Base-by-base conservation (phyloP, 2,888 invertebrate species). In the Drosophila neutralis region DNA sequence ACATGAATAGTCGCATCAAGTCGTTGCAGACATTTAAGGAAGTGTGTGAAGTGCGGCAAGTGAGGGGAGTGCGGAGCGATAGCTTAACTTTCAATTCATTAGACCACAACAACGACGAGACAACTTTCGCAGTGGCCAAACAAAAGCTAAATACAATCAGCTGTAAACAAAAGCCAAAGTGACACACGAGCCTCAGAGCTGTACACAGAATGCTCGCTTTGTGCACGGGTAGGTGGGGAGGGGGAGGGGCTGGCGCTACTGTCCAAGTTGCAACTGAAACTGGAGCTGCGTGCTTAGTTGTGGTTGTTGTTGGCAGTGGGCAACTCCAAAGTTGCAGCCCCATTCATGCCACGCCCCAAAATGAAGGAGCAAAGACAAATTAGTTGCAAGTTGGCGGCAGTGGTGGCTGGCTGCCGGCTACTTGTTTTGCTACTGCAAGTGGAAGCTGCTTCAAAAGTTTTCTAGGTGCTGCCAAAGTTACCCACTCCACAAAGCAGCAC, bases 121-220 rank as follows among this genome's bases (percentile, higher is more conserved):
- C 80, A 85, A 86, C 82, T 85, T 82, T 76, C 38, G 66, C 71
- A 67, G 54, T 78, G 84, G 73, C 70, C 81, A 83, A 83, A 84
- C 85, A 84, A 85, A 81, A 73, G 83, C 84, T 81, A 83, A 84
- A 86, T 80, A 80, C 86, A 84, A 86, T 84, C 83, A 76, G 82
- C 70, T 83, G 86, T 85, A 83, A 84, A 84, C 86, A 86, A 84
- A 84, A 69, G 84, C 78, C 76, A 76, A 78, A 78, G 64, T 77
- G 80, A 77, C 79, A 76, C 79, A 80, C 77, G 71, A 76, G 76
- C 63, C 74, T 48, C 42, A 40, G 60, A 57, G 69, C 59, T 69
- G 51, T 15, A 15, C n/a, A 53, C 29, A 42, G 58, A 36, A 18
- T 36, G 29, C 24, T 21, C 11, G 21, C 45, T 21, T 45, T 45